Conservation (phyloP, 92 coral and sea anemone genomes). For the Ricordea florida region DNA sequence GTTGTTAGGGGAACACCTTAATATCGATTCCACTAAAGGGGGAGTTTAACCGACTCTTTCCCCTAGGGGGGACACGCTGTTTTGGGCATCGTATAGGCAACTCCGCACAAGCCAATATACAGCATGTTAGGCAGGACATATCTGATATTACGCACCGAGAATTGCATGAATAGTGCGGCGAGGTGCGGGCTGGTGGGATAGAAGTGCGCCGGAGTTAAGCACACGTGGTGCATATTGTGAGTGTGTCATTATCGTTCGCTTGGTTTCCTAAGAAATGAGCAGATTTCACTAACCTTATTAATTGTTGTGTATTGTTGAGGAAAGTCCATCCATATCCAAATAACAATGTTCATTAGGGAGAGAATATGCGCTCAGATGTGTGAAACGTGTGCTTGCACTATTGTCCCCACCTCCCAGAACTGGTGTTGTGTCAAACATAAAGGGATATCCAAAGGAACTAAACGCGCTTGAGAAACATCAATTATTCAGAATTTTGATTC, state of each 20-base stretch:
- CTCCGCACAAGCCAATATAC: too few relatives aligned
- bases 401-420: constrained; percentile 56
- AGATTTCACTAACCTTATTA: constrained; percentile 73
- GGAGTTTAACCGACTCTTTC: too few relatives aligned
- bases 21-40: too few relatives aligned
- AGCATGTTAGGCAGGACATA: too few relatives aligned
- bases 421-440: constrained; percentile 74
- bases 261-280: constrained; percentile 85
- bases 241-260: constrained; percentile 48
- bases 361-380: constrained; percentile 79
- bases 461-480: constrained; percentile 75
- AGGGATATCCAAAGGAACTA: constrained; percentile 36
- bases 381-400: constrained; percentile 73
- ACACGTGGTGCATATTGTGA: constrained; percentile 67
- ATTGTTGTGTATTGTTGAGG: constrained; percentile 81
- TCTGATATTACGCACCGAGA: too few relatives aligned
- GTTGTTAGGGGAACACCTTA: too few relatives aligned
- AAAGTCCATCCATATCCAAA: constrained; percentile 60
- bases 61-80: too few relatives aligned
- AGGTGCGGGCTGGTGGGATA: not conserved
- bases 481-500: constrained; percentile 80
- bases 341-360: constrained; percentile 77
- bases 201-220: not conserved
- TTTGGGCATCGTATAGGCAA: too few relatives aligned
- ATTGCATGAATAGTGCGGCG: not conserved